These are phyloP conservation scores for Anastrepha obliqua DNA, from an alignment of 1,140 invertebrate species.

Conservation along the genomic window DNA sequence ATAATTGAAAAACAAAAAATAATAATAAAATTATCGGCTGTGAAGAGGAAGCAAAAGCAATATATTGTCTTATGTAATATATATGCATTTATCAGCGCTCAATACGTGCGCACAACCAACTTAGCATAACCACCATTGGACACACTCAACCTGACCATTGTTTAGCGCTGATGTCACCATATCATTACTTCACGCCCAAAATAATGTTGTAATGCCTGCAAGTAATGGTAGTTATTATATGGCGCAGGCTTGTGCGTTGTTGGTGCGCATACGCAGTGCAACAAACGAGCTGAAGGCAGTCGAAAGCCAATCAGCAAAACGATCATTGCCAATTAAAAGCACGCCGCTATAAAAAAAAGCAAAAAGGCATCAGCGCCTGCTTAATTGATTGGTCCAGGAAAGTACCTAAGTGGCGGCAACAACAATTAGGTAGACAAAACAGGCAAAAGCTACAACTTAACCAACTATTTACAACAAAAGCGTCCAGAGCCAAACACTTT, in stretches of 20 bases:
- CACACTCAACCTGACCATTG: background rate
- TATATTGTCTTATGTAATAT: background rate
- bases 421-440: background rate
- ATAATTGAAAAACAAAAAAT: no score
- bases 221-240: conserved; percentile 33
- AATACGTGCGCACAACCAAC: no score
- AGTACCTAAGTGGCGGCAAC: background rate
- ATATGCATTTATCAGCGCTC: background rate
- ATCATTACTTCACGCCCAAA: conserved; percentile 39
- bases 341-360: background rate
- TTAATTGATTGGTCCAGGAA: conserved; percentile 18
- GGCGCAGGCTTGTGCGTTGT: background rate
- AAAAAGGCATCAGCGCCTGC: background rate
- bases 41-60: no score
- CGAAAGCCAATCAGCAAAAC: conserved; percentile 18
- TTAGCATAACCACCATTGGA: background rate
- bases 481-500: conserved; percentile 13
- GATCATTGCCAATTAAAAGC: conserved; percentile 47
- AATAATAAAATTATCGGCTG: no score
- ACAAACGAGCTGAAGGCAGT: background rate
- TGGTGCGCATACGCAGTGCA: background rate
- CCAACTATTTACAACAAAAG: background rate
- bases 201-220: conserved; percentile 46
- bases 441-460: background rate
- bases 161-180: background rate